Evolutionary conservation across 2,888 invertebrate species (phyloP), one percentile per base, ranked within the genome.

Genomic region (Cinara cedri): DNA sequence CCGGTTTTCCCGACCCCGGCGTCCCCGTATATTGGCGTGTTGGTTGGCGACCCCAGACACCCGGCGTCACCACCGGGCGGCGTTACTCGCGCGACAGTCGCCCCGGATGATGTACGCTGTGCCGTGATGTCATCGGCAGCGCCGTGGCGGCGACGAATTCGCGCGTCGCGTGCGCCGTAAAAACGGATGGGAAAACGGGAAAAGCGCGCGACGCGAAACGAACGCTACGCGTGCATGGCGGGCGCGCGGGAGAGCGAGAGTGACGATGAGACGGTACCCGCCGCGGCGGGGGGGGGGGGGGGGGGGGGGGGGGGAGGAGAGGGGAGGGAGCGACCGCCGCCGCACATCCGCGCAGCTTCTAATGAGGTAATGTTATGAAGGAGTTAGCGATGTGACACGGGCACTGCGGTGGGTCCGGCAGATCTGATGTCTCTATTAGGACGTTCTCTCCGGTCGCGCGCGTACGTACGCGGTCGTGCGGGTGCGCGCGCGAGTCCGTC

Each of bases 351-450:
- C 70, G 54, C 65, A 19, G 74, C 74, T 75, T 78, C 78, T 78
- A 78, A 78, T 78, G 78, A 78, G 78, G 78, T 78, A 78, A 78
- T 49, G 70, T 78, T 78, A 81, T 80, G 82, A 82, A 81, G 82
- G 82, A 82, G 82, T 82, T 82, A 81, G 82, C 76, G 81, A 82
- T 81, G 81, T 82, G 82, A 82, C 82, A 82, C 72, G 74, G 80
- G 81, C 81, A 72, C 82, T 81, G 82, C 75, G 82, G 82, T 82
- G 81, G 82, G 82, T 82, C 82, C 81, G 78, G 81, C 81, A 80
- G 81, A 82, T 82, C 82, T 82, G 82, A 82, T 82, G 82, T 82
- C 82, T 82, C 82, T 82, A 82, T 82, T 82, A 82, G 72, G 74
- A 72, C 81, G n/a, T 76, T 75, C 81, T 80, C 78, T 78, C 81